Percentiles rank a stretch among this genome's conserved stretches.
phyloP scores from a whole-genome alignment of 2,113 vertebrate species.

The Lagopus muta region DNA sequence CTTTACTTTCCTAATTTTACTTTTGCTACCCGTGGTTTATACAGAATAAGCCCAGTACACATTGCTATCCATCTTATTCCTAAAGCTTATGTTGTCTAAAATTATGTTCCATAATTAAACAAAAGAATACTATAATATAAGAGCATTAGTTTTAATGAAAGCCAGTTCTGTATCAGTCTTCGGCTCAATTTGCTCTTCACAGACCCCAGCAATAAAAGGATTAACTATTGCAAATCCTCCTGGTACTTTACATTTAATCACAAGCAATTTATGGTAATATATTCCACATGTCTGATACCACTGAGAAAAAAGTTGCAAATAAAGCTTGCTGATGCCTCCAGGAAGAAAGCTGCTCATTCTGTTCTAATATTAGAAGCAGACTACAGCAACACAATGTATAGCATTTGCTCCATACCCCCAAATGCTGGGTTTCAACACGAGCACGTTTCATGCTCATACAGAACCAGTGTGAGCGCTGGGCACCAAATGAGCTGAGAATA shows the following conservation, averaged over 20 bases:
- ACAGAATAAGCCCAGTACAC: not conserved
- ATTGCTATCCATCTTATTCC: not conserved
- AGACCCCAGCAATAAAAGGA: constrained; percentile 48
- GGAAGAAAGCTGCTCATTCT: constrained; percentile 66
- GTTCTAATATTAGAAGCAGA: constrained; percentile 77
- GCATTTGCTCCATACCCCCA: not conserved
- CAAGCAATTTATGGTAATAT: constrained; percentile 69
- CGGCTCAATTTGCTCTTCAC: constrained; percentile 27
- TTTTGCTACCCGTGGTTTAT: not conserved
- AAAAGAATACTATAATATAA: not conserved
- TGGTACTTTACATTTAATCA: constrained; percentile 60
- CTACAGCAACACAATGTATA: constrained; percentile 38
- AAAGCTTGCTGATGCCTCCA: constrained; percentile 56
- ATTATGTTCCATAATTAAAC: constrained; percentile 34
- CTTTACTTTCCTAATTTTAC: not conserved
- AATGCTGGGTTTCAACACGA: not conserved
- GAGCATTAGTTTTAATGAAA: constrained; percentile 49
- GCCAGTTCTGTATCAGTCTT: constrained; percentile 9
- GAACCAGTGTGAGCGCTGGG: not conserved
- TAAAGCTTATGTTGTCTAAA: constrained; percentile 24
- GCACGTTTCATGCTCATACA: not conserved
- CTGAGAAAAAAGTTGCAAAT: not conserved
- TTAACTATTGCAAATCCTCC: constrained; percentile 58
- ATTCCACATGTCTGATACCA: constrained; percentile 73
- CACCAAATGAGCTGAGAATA: not conserved